Base-by-base conservation (phyloP, 2,888 invertebrate genomes). In the Leptogaster cylindrica region DNA sequence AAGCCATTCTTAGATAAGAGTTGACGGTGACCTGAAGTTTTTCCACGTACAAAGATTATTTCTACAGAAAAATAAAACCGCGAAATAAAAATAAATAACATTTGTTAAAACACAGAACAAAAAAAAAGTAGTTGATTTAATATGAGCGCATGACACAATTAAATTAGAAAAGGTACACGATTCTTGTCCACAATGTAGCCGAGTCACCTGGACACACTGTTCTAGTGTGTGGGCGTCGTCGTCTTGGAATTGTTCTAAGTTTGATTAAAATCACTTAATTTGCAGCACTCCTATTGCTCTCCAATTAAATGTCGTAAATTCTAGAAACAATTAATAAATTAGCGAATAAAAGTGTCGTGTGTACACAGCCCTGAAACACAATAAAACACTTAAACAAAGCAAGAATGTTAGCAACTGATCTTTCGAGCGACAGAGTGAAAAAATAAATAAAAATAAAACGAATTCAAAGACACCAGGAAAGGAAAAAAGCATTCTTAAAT, bases 241-340 rank as follows among this genome's bases (percentile, higher is more conserved):
- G n/a, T n/a, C 16, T 27, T 61, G 41, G 28, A 61, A 44, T 61
- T 44, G 61, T 61, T 61, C n/a, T 61, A 20, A 23, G 16, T 44
- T 61, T 44, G 61, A 61, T 61, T 61, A 61, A 48, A 61, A 61
- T 61, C 61, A 28, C 61, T 61, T 61, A 61, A 61, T 61, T 61
- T 61, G 61, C 61, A 61, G 18, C 61, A 61, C 61, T 44, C 61
- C 61, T 31, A 23, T 61, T 14, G 28, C 16, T n/a, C 2, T 14
- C 27, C 61, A 61, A 44, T 61, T 61, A 65, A 51, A 39, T 33
- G 50, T 36, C 50, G 65, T 65, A 65, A 65, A 65, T 65, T 65
- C 65, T 25, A n/a, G 7, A 7, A 65, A 51, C 65, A 65, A 65
- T 65, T 65, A 65, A 65, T 65, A 65, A 65, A 65, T 65, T 65